Evolutionary conservation across 2,888 invertebrate species (phyloP).

Genomic region (Odontothrips loti): DNA sequence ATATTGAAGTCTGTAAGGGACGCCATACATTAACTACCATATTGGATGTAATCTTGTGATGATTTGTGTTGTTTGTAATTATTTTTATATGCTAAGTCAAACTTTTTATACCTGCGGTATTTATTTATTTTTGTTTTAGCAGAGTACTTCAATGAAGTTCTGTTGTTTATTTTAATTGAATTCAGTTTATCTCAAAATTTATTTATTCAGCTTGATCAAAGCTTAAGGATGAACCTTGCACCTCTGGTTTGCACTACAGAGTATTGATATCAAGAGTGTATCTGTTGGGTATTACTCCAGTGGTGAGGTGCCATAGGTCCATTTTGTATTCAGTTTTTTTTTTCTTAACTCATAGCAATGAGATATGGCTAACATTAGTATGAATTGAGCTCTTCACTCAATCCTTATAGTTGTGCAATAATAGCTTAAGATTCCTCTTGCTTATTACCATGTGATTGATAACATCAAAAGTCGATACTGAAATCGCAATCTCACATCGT

Average conservation of each 20-base stretch:
- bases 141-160: too few relatives aligned
- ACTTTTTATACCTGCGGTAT: conserved; percentile 23
- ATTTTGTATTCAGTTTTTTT: too few relatives aligned
- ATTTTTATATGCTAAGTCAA: conserved; percentile 14
- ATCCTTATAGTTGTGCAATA: background rate
- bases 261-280: too few relatives aligned
- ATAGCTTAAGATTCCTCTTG: background rate
- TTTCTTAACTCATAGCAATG: too few relatives aligned
- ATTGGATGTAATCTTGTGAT: conserved; percentile 15
- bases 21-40: background rate
- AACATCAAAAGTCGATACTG: background rate
- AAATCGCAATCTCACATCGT: too few relatives aligned
- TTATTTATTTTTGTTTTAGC: background rate
- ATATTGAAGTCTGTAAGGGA: background rate
- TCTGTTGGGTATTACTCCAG: too few relatives aligned
- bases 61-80: conserved; percentile 18
- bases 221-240: too few relatives aligned
- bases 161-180: background rate
- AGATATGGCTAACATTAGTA: background rate
- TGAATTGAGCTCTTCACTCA: background rate
- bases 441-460: background rate
- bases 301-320: too few relatives aligned
- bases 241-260: too few relatives aligned
- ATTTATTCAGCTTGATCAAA: background rate
- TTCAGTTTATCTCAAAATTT: background rate